Percentiles rank a stretch among this genome's conserved stretches.
Evolutionary conservation across 1,140 invertebrate genomes (phyloP).

Genomic region (Saxidomus purpurata): DNA sequence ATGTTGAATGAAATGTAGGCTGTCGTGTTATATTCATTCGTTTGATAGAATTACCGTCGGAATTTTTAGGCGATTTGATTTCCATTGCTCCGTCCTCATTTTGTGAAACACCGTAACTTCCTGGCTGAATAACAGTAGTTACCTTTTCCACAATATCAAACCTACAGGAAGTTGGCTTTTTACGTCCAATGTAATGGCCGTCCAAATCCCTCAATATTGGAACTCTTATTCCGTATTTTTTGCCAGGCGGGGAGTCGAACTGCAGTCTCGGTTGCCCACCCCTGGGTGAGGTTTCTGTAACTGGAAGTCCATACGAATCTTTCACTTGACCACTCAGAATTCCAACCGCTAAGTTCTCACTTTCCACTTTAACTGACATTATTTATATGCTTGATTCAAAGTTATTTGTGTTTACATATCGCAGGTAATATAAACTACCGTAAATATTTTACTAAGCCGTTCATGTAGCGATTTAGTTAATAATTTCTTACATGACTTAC

Average conservation of each 20-base stretch:
- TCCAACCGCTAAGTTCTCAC: neutral
- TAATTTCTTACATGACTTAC: neutral
- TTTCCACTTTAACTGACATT: constrained; percentile 38
- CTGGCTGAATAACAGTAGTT: constrained; percentile 54
- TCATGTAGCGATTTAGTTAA: neutral
- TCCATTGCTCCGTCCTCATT: neutral
- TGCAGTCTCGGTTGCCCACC: too few species aligned
- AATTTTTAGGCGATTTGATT: neutral
- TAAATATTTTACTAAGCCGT: neutral
- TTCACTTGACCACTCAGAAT: neutral
- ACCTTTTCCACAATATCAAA: constrained; percentile 60
- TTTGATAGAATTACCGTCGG: neutral
- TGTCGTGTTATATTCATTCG: constrained; percentile 2
- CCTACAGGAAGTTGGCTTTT: constrained; percentile 9
- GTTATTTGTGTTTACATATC: neutral
- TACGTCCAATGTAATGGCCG: neutral
- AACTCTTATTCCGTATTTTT: constrained; percentile 31
- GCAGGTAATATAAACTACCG: neutral
- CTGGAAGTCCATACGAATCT: constrained; percentile 58
- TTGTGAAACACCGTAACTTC: neutral
- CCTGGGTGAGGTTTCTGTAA: neutral
- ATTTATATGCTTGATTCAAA: neutral
- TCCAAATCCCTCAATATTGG: constrained; percentile 48
- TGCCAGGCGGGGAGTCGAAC: neutral
- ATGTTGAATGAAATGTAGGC: constrained; percentile 43